phyloP scores from a whole-genome alignment of 2,113 vertebrate species.

The Notarius lentiginosus region DNA sequence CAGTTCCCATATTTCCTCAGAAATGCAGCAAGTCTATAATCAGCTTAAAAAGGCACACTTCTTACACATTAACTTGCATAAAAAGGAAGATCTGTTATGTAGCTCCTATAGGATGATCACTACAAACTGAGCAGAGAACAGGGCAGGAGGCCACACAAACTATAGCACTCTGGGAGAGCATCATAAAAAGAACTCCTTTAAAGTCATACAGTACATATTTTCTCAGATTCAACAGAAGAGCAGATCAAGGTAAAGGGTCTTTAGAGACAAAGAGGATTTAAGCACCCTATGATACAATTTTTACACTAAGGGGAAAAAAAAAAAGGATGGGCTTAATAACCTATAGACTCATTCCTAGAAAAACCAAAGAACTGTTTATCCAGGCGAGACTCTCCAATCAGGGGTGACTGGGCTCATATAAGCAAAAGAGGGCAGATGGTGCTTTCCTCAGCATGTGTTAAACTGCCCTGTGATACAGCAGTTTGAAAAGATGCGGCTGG shows the following conservation, averaged over 20 bases:
- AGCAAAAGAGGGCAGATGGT: not conserved
- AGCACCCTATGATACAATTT: conserved; percentile 9
- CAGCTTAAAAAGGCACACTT: not conserved
- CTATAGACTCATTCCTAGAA: not conserved
- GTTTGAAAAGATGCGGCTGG: not conserved
- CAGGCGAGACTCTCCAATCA: not conserved
- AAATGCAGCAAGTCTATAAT: not conserved
- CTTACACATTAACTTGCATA: not conserved
- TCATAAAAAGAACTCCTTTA: conserved; percentile 48
- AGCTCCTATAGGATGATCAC: not conserved
- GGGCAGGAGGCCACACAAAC: conserved; percentile 23
- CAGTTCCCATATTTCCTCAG: not conserved
- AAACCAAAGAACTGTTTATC: not conserved
- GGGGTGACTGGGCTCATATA: not conserved
- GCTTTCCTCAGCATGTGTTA: not conserved
- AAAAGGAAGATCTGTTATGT: not conserved
- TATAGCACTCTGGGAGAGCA: conserved; percentile 28
- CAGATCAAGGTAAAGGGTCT: conserved; percentile 53
- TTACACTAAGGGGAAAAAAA: not conserved
- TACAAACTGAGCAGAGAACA: not conserved
- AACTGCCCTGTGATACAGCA: not conserved
- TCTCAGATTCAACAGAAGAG: conserved; percentile 33
- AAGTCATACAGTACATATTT: conserved; percentile 47
- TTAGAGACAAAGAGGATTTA: not conserved
- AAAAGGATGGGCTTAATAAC: not conserved